Base-by-base conservation (phyloP, 2,113 vertebrate species). In the Xiphophorus hellerii region DNA sequence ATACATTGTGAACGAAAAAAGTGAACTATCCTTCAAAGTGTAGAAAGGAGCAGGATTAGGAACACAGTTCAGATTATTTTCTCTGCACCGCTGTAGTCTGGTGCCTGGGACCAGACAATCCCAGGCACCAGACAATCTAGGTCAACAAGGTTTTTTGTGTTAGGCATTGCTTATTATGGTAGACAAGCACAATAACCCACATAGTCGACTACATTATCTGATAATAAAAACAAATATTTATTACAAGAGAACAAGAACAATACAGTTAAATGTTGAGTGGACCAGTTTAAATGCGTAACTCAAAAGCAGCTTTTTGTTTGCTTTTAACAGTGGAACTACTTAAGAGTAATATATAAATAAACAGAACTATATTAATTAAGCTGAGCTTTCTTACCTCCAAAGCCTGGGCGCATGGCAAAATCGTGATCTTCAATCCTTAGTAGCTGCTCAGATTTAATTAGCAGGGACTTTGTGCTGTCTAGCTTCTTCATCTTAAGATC, bases 371-470 rank as follows among this genome's bases (percentile, higher is more conserved):
- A 63, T 11, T 48, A 27, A 44, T 11, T 48, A 27, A 8, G 5
- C 44, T 14, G 5, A 63, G 14, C 3, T n/a, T 62, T 44, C 89
- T 95, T 86, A 97, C 96, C 95, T 95, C 96, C 97, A 92, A 98
- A 98, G 84, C 97, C 96, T 48, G 96, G 96, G 74, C 97, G 95
- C 93, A 97, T 93, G 20, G 96, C 95, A 93, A 98, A 98, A 84
- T 97, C 95, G 3, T 97, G 96, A 63, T 97, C 96, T 33, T 99
- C 95, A 78, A 96, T 96, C 30, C 92, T 95, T 67, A 98, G 94
- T 72, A 97, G 93, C 82, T 97, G 96, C 85, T 97, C 93, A 0
- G 94, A 95, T 90, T 95, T 97, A 39, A 95, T 93, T 74, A 96
- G 92, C 67, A 92, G 82, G 12, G 95, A 90, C 92, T 97, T 97